These are phyloP conservation scores for Otolemur crassicaudatus DNA, from an alignment of 2,797 vertebrate genomes.

Conservation along the genomic window DNA sequence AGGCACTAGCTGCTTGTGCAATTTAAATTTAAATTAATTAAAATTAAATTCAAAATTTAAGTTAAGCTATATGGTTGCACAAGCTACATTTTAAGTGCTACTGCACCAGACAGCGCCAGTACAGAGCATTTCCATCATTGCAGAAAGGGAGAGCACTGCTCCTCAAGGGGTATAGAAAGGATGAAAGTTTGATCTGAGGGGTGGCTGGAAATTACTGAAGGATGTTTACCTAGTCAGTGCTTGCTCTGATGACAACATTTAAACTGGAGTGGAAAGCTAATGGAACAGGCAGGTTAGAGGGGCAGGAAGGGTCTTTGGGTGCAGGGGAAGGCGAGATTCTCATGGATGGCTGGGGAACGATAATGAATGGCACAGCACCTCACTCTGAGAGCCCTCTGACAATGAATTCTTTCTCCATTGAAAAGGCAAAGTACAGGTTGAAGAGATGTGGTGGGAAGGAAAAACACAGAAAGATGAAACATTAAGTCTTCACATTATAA, in stretches of 20 bases:
- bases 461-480: not conserved
- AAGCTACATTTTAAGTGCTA: not conserved
- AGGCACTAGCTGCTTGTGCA: not conserved
- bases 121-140: not conserved
- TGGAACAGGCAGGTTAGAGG: not conserved
- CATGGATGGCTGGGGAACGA: not conserved
- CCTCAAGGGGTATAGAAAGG: not conserved
- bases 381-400: not conserved
- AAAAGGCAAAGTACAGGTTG: not conserved
- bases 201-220: not conserved
- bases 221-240: not conserved
- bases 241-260: not conserved
- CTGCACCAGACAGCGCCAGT: fast-evolving
- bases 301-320: not conserved
- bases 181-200: not conserved
- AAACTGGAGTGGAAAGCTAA: not conserved
- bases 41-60: not conserved
- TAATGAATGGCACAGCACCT: not conserved
- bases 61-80: not conserved
- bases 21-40: not conserved
- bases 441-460: not conserved
- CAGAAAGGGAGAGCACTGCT: not conserved
- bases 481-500: not conserved
- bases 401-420: too few species aligned
- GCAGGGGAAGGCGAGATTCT: not conserved